Conservation (phyloP, 1,140 invertebrate genomes). For the Sycophaga agraensis region DNA sequence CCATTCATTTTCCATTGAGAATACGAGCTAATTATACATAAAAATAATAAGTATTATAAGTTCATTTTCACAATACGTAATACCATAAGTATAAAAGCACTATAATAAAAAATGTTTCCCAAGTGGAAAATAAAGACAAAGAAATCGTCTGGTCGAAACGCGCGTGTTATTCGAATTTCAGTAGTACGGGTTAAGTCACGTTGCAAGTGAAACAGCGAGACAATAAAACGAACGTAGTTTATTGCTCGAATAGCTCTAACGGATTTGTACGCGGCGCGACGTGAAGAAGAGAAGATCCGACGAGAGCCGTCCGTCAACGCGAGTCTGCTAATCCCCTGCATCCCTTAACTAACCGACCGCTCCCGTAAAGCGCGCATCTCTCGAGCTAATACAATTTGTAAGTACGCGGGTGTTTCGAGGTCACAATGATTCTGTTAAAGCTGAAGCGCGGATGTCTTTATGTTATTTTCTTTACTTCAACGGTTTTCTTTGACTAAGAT, state of each 20-base stretch:
- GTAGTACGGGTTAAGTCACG: neutral
- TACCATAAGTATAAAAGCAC: too few species aligned
- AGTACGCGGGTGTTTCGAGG: neutral
- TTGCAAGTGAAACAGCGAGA: conserved; percentile 28
- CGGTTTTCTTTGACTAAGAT: too few species aligned
- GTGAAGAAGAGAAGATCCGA: conserved; percentile 41
- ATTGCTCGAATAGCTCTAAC: too few species aligned
- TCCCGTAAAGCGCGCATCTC: neutral
- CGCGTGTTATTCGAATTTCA: neutral
- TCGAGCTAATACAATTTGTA: neutral
- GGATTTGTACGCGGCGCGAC: conserved; percentile 44
- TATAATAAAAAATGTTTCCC: neutral
- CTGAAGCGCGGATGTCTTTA: too few species aligned
- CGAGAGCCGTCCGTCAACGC: conserved; percentile 29
- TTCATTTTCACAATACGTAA: too few species aligned
- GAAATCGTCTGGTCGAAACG: neutral
- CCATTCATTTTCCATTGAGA: too few species aligned
- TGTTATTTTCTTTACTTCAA: too few species aligned
- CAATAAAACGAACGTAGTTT: conserved; percentile 48
- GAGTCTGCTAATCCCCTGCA: conserved; percentile 30
- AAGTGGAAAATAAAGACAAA: neutral
- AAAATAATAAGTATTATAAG: too few species aligned
- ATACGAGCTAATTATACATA: too few species aligned
- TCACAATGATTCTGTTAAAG: too few species aligned
- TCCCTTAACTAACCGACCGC: conserved; percentile 46